These are phyloP conservation scores for Doris montereyensis DNA, from an alignment of 2,888 invertebrate species.

Conservation along the genomic window DNA sequence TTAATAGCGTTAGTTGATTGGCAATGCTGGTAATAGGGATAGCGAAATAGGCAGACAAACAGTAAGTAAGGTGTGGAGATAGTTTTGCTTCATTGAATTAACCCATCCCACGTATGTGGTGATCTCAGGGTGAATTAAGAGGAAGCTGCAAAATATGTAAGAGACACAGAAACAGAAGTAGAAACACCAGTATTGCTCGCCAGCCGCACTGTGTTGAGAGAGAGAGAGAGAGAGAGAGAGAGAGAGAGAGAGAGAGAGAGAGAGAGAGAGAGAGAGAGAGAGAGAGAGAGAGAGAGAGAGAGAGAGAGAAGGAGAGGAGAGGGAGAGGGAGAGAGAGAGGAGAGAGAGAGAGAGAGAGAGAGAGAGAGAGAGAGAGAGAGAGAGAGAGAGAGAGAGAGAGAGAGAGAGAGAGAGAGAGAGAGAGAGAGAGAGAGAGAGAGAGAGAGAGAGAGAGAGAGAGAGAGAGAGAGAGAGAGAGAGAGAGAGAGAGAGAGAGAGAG, in stretches of 20 bases:
- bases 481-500: neutral
- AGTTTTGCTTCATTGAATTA: too few relatives aligned
- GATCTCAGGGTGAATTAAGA: too few relatives aligned
- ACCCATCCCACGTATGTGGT: too few relatives aligned
- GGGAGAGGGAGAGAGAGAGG: neutral
- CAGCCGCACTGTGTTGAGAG: neutral
- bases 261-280: conserved; percentile 24
- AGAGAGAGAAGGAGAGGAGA: neutral
- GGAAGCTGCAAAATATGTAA: too few relatives aligned
- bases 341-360: neutral
- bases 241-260: conserved; percentile 22
- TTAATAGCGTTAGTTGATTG: too few relatives aligned
- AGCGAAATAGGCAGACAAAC: too few relatives aligned
- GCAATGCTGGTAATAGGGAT: too few relatives aligned
- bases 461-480: neutral
- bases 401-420: neutral
- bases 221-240: conserved; percentile 21
- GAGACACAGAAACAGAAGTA: neutral
- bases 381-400: neutral
- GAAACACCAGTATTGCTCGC: neutral
- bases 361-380: neutral
- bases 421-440: neutral
- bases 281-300: neutral
- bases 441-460: neutral
- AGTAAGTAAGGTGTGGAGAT: too few relatives aligned